These are phyloP conservation scores for Seira sanloemensis DNA, from an alignment of 2,888 invertebrate genomes.

Conservation along the genomic window DNA sequence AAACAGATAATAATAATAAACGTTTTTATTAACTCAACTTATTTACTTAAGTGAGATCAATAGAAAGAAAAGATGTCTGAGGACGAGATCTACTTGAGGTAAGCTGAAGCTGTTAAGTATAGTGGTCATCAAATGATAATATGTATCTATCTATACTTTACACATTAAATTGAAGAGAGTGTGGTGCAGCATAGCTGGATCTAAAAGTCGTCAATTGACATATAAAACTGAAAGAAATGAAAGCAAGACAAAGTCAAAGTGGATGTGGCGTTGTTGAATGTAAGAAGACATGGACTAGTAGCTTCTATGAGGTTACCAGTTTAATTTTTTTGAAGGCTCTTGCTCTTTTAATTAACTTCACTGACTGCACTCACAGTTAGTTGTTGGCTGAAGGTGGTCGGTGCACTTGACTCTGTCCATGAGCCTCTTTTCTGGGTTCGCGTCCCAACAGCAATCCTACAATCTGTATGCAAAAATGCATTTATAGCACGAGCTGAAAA, in stretches of 20 bases:
- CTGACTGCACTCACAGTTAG: not conserved
- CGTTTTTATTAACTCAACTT: too few relatives aligned
- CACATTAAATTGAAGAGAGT: not conserved
- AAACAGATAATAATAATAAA: too few relatives aligned
- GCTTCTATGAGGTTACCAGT: too few relatives aligned
- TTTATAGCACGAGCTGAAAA: not conserved
- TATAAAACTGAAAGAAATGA: not conserved
- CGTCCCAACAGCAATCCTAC: not conserved
- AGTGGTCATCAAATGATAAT: not conserved
- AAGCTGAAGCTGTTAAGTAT: not conserved
- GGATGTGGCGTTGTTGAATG: not conserved
- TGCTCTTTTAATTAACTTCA: not conserved
- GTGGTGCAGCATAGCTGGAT: not conserved
- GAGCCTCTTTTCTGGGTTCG: not conserved
- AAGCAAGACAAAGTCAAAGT: not conserved
- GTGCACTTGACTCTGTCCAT: not conserved
- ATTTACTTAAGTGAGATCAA: not conserved
- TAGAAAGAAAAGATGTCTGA: conserved; percentile 49
- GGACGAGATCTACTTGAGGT: conserved; percentile 57
- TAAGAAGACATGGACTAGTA: not conserved
- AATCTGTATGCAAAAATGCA: not conserved
- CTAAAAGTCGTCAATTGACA: not conserved
- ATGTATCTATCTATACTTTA: not conserved
- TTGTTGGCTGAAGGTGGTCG: not conserved
- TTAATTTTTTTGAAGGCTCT: conserved; percentile 8